Base-by-base conservation (phyloP, 2,888 invertebrate genomes). In the Imbricaverruca yamaguchii region DNA sequence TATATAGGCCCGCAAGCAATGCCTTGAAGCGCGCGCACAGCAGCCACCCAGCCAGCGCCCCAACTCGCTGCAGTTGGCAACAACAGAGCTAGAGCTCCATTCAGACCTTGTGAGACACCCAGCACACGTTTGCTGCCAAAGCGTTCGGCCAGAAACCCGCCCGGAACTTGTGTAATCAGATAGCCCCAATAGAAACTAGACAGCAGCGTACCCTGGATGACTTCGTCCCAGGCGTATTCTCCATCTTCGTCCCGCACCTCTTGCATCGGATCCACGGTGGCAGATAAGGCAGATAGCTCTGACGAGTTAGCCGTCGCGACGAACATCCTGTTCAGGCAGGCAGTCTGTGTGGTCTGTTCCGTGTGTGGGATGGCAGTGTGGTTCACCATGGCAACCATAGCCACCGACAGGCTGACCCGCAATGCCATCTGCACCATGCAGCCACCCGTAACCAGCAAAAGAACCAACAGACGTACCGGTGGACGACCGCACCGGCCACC, bases 181-280 rank as follows among this genome's bases (percentile, higher is more conserved):
- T 79, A 79, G 79, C 79, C 79, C 79, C 79, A 79, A 25, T 79
- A 79, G 79, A 57, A 79, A 57, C 57, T 12, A 7, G 79, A 23
- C 13, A 79, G 59, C 13, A 79, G 74, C 9, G 55, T 53, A 21
- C 74, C 74, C 74, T 74, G 74, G 0, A 23, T 74, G 21, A 74
- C 53, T 55, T 74, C 74, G 11, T 74, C 74, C 74, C 74, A 74
- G 55, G n/a, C 74, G 55, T 18, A 74, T 21, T 74, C 74, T 21
- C 74, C 74, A 9, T 21, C 74, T 9, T 55, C 53, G 21, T 18
- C 21, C 21, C 13, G 23, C 10, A n/a, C 23, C 11, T 13, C 9
- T 9, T 6, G 8, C 23, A 18, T 13, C 23, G 23, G 18, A 13
- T 13, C 18, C 10, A 10, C 23, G 3, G n/a, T 7, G 9, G 8